A percentile compares a stretch with the other conserved stretches of the same genome.
Evolutionary conservation across 2,888 invertebrate species (phyloP).

Genomic region (Diabrotica balteata): DNA sequence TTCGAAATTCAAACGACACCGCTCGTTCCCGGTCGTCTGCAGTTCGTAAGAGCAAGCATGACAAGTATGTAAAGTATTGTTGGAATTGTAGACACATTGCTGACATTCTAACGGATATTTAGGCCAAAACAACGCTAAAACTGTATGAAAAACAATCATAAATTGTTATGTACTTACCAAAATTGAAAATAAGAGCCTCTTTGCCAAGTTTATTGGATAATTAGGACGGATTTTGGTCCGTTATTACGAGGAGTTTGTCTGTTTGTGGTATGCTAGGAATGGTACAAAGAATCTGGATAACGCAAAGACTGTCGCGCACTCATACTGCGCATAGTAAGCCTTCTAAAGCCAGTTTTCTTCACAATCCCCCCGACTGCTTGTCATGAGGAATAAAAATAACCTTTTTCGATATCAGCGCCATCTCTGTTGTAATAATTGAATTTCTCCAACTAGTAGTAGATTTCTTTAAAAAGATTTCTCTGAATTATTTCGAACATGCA

Average conservation of each 20-base stretch:
- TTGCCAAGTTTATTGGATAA: slow-evolving; percentile 68
- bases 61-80: slow-evolving; percentile 82
- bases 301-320: slow-evolving; percentile 86
- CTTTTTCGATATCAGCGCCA: slow-evolving; percentile 3
- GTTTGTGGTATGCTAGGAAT: slow-evolving; percentile 94
- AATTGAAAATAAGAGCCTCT: slow-evolving; percentile 70
- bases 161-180: slow-evolving; percentile 75
- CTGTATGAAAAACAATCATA: slow-evolving; percentile 69
- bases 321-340: slow-evolving; percentile 78
- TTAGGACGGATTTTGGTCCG: slow-evolving; percentile 73
- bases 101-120: slow-evolving; percentile 74
- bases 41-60: slow-evolving; percentile 71
- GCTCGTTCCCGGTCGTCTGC: slow-evolving; percentile 57
- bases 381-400: slow-evolving; percentile 26
- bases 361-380: slow-evolving; percentile 36
- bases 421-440: neutral
- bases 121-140: slow-evolving; percentile 65
- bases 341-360: slow-evolving; percentile 65
- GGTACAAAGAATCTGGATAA: slow-evolving; percentile 97
- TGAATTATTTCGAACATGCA: too few species aligned
- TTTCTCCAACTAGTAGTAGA: too few species aligned
- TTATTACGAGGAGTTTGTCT: slow-evolving; percentile 76
- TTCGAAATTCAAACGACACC: slow-evolving; percentile 54
- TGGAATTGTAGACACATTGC: slow-evolving; percentile 78
- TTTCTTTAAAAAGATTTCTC: too few species aligned